A percentile compares a stretch with the other conserved stretches of the same genome.
Conservation (phyloP, 2,797 vertebrate genomes). For the Oreortyx pictus region DNA sequence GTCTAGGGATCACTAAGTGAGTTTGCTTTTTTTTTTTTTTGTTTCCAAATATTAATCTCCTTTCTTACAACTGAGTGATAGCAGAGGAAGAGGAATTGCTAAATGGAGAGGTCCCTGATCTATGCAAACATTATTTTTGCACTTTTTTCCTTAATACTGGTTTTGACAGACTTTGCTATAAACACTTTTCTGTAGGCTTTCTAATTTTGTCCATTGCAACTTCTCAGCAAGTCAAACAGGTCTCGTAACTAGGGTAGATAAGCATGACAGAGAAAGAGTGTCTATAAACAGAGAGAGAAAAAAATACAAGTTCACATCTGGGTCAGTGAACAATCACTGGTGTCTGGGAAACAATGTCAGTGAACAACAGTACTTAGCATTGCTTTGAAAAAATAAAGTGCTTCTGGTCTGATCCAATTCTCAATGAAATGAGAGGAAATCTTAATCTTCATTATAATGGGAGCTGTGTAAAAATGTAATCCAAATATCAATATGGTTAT, state of each 20-base stretch:
- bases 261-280: conserved; percentile 33
- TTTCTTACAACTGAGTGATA: background rate
- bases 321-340: conserved; percentile 65
- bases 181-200: conserved; percentile 42
- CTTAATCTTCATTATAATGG: conserved; percentile 6
- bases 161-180: conserved; percentile 4
- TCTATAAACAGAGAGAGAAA: conserved; percentile 48
- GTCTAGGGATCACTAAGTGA: background rate
- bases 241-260: conserved; percentile 37
- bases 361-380: conserved; percentile 18
- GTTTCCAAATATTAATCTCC: background rate
- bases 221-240: conserved; percentile 43
- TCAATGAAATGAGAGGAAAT: conserved; percentile 10
- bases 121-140: conserved; percentile 46
- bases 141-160: background rate
- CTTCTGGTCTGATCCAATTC: background rate
- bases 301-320: conserved; percentile 68
- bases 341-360: conserved; percentile 62
- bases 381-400: conserved; percentile 22
- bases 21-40: background rate
- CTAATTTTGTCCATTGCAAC: conserved; percentile 31
- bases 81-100: background rate
- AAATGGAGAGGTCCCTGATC: background rate
- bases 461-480: background rate
- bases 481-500: background rate